Evolutionary conservation across 1,140 invertebrate species (phyloP).

Genomic region (Zaprionus lachaisei): DNA sequence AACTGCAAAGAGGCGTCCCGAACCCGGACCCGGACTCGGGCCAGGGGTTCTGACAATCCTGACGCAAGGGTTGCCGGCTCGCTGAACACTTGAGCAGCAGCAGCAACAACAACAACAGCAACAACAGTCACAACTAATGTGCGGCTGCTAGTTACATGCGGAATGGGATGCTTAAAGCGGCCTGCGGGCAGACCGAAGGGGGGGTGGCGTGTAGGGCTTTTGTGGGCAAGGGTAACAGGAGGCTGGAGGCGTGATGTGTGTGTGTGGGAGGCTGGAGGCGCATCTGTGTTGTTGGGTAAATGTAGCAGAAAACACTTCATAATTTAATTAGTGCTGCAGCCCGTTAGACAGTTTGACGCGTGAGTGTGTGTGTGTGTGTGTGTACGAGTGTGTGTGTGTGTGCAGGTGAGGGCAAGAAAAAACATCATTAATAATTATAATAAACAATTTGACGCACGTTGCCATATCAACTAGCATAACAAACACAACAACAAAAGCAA

Average conservation of each 20-base stretch:
- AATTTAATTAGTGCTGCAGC: conserved; percentile 77
- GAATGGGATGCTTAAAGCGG: conserved; percentile 10
- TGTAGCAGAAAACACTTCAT: conserved; percentile 78
- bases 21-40: conserved; percentile 5
- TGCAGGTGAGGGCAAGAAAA: conserved; percentile 23
- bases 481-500: conserved; percentile 4
- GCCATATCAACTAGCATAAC: conserved; percentile 21
- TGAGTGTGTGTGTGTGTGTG: conserved; percentile 17
- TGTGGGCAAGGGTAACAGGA: neutral
- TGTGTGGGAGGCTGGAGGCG: neutral
- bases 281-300: conserved; percentile 35
- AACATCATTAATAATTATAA: conserved; percentile 70
- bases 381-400: conserved; percentile 10
- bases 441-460: conserved; percentile 70
- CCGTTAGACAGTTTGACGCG: conserved; percentile 44
- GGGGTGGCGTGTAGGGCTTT: neutral
- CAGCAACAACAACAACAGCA: conserved; percentile 39
- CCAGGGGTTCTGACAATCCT: conserved; percentile 10
- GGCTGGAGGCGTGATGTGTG: neutral
- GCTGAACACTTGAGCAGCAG: conserved; percentile 61
- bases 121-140: conserved; percentile 23
- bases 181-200: neutral
- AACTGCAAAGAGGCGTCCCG: neutral
- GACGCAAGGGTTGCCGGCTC: conserved; percentile 60
- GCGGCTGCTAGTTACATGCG: conserved; percentile 37